Evolutionary conservation across 2,113 vertebrate species (phyloP).

Genomic region (Baryphthengus martii): DNA sequence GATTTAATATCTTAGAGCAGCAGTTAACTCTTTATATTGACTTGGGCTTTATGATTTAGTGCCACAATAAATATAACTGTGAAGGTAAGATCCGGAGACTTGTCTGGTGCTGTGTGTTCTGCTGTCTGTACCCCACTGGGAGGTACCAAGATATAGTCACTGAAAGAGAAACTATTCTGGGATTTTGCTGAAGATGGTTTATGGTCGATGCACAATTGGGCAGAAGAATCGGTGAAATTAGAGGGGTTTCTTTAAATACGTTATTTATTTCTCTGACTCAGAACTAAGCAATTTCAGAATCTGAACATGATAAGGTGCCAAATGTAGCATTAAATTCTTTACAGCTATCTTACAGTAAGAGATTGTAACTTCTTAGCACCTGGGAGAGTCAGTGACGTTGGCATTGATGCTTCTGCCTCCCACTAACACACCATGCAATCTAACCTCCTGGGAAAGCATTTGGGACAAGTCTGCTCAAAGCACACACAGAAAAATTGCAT

Average conservation of each 20-base stretch:
- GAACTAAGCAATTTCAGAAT: neutral
- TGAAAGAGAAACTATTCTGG: neutral
- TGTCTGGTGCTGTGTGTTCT: neutral
- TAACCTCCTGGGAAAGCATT: neutral
- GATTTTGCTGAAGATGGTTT: neutral
- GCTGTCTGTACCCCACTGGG: neutral
- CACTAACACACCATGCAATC: neutral
- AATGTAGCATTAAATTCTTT: conserved; percentile 2
- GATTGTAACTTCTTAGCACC: neutral
- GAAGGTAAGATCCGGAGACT: neutral
- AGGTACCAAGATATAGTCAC: neutral
- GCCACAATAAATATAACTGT: neutral
- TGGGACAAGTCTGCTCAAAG: neutral
- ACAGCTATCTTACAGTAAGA: neutral
- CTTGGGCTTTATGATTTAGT: neutral
- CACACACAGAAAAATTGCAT: fast-evolving
- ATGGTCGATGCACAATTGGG: neutral
- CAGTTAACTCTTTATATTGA: neutral
- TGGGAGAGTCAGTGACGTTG: neutral
- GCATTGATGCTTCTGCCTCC: neutral
- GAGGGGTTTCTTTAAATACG: neutral
- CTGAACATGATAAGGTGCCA: neutral
- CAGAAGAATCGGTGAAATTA: neutral
- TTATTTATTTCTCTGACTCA: neutral
- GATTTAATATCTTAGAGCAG: neutral